These are phyloP conservation scores for Vidua chalybeata DNA, from an alignment of 2,113 vertebrate species.

Conservation along the genomic window DNA sequence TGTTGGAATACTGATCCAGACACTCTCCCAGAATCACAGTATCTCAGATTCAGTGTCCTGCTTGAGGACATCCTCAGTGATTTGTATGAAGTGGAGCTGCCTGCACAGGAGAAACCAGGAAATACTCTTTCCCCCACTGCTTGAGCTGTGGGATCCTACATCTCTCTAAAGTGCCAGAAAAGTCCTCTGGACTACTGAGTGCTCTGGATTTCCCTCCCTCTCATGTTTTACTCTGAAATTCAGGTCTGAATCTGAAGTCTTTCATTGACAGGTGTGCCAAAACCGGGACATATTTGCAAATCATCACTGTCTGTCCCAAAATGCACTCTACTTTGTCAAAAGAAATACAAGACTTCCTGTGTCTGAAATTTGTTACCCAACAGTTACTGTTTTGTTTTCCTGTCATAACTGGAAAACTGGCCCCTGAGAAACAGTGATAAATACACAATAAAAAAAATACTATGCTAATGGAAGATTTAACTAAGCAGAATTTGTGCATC, in stretches of 20 bases:
- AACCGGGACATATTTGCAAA: neutral
- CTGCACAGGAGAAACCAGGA: neutral
- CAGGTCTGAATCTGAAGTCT: neutral
- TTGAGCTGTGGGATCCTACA: neutral
- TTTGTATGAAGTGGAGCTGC: neutral
- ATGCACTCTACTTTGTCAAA: neutral
- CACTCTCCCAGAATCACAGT: neutral
- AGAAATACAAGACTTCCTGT: neutral
- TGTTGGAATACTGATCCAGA: neutral
- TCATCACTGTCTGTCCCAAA: neutral
- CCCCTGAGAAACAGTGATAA: neutral
- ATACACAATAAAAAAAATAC: neutral
- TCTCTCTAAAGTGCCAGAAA: neutral
- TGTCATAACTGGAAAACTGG: neutral
- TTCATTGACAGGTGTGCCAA: neutral
- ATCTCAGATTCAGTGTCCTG: neutral
- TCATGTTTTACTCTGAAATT: neutral
- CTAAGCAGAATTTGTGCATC: neutral
- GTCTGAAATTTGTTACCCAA: neutral
- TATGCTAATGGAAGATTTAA: neutral
- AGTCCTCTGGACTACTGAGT: neutral
- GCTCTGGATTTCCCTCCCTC: neutral
- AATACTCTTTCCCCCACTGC: neutral
- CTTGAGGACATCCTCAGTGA: neutral
- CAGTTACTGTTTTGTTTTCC: neutral